Evolutionary conservation across 2,888 invertebrate species (phyloP), one percentile per base, ranked within the genome.

Genomic region (Nineta flava): DNA sequence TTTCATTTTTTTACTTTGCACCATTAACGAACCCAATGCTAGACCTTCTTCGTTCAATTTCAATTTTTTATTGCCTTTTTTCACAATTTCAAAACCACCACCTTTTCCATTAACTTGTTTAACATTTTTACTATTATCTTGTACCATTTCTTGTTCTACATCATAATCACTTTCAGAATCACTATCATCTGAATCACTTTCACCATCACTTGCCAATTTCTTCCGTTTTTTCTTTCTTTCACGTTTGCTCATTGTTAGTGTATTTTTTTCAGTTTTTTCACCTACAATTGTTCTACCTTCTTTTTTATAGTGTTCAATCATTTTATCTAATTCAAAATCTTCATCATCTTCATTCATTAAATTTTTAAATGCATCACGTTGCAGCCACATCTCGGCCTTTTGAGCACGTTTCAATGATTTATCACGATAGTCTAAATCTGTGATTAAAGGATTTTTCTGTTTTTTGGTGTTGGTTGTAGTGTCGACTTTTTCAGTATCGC

Each of bases 1-100:
- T 59, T 87, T 87, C 12, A 83, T 77, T 69, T 95, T 97, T 65
- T 83, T 84, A 35, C 95, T 94, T 50, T 87, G 83, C 6, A 90
- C 81, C 72, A 99, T 76, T 69, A 94, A 74, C 1, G 93, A 83
- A 2, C 95, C 99, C 34, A 99, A 68, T 0, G 99, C 97, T 54
- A 99, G 68, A 51, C 93, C 93, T 64, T 90, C 85, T 31, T 90
- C 83, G 52, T 81, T 79, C 60, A 96, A 73, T 61, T 85, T 86
- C 43, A 83, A 67, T 54, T 77, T 78, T 58, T 77, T 79, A 52
- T 70, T 72, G 38, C 17, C 71, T 61, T 75, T 73, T 16, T 79
- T 68, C 6, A 81, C 83, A 40, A 82, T 71, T 69, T 84, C 82
- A 66, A 82, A 81, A 1, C 79, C 81, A 60, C 70, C 1, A 60